Conservation (phyloP, 1,140 invertebrate species). For the Drosophila kohkoa region DNA sequence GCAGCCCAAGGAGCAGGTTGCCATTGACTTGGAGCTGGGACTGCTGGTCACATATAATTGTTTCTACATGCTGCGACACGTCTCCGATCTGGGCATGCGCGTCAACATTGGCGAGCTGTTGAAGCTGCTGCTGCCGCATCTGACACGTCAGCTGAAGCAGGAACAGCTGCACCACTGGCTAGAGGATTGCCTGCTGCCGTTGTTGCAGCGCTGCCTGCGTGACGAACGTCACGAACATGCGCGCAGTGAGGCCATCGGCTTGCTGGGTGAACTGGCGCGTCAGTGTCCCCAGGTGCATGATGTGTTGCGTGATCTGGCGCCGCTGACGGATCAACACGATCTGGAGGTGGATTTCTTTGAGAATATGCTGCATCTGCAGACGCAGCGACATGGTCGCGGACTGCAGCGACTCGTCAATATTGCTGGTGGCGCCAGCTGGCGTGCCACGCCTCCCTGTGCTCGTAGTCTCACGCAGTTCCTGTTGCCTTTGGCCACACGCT, state of each 20-base stretch:
- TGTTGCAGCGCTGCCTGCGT: slow-evolving; percentile 89
- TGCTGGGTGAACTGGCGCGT: slow-evolving; percentile 91
- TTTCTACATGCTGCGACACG: slow-evolving; percentile 91
- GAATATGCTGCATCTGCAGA: slow-evolving; percentile 94
- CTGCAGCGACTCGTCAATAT: slow-evolving; percentile 85
- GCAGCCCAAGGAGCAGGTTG: slow-evolving; percentile 56
- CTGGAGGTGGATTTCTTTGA: slow-evolving; percentile 97
- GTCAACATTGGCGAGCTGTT: slow-evolving; percentile 92
- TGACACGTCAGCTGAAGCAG: slow-evolving; percentile 46
- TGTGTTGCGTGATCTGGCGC: slow-evolving; percentile 90
- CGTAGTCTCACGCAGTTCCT: slow-evolving; percentile 93
- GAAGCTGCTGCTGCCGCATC: slow-evolving; percentile 86
- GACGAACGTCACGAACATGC: slow-evolving; percentile 88
- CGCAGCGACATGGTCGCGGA: slow-evolving; percentile 92
- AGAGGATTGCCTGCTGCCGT: slow-evolving; percentile 89
- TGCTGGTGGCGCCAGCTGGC: slow-evolving; percentile 54
- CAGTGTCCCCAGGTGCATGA: slow-evolving; percentile 90
- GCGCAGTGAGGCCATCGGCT: slow-evolving; percentile 90
- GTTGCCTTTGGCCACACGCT: slow-evolving; percentile 92
- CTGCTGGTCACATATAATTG: slow-evolving; percentile 92
- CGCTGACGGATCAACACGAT: slow-evolving; percentile 90
- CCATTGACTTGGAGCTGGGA: slow-evolving; percentile 88
- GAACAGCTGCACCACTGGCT: slow-evolving; percentile 88
- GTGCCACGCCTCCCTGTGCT: slow-evolving; percentile 85
- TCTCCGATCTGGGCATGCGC: slow-evolving; percentile 93